phyloP scores from a whole-genome alignment of 2,113 vertebrate genomes.

The Hippocampus guttulatus region DNA sequence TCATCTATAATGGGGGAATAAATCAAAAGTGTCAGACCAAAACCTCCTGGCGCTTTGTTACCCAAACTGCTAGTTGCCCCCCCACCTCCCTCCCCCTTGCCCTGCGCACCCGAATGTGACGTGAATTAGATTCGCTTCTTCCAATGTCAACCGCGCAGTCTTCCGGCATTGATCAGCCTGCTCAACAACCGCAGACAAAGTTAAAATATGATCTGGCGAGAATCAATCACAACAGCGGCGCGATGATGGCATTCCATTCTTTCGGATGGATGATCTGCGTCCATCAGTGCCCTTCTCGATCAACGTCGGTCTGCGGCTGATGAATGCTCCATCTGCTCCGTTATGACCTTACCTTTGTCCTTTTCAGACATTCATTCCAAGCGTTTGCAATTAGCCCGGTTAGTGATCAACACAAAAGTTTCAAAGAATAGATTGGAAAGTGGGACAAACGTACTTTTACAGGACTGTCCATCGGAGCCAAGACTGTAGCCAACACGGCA shows the following conservation, averaged over 20 bases:
- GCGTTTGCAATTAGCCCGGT: not conserved
- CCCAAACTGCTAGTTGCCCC: constrained; percentile 54
- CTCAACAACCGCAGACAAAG: constrained; percentile 62
- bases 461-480: constrained; percentile 85
- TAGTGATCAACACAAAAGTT: not conserved
- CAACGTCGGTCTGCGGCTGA: constrained; percentile 38
- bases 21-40: constrained; percentile 64
- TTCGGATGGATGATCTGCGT: constrained; percentile 49
- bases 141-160: constrained; percentile 73
- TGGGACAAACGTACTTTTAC: constrained; percentile 87
- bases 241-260: constrained; percentile 45
- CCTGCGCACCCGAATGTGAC: constrained; percentile 47
- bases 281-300: constrained; percentile 48
- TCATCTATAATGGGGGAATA: constrained; percentile 64
- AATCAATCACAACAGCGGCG: constrained; percentile 61
- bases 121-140: constrained; percentile 72
- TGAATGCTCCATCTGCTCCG: constrained; percentile 17
- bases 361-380: constrained; percentile 3
- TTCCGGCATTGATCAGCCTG: constrained; percentile 68
- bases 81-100: constrained; percentile 3
- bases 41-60: constrained; percentile 55
- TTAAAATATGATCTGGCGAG: constrained; percentile 69
- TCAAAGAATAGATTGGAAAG: not conserved
- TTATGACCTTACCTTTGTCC: constrained; percentile 7
- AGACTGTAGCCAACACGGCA: constrained; percentile 88